Conservation (phyloP, 2,113 vertebrate species). For the Mobula birostris region DNA sequence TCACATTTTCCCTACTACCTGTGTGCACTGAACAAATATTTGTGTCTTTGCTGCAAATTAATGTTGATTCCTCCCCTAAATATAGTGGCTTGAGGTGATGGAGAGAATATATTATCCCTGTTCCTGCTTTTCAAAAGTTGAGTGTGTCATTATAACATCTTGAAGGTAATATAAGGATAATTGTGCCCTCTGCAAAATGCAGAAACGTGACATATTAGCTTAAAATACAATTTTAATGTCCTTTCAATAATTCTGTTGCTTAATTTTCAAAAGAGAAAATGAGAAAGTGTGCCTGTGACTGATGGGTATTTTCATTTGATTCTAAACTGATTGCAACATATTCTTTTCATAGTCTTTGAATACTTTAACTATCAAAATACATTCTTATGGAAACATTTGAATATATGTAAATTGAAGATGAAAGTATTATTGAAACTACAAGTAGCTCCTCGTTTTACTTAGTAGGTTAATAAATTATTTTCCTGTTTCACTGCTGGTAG, state of each 20-base stretch:
- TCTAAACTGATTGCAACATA: neutral
- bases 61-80: neutral
- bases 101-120: neutral
- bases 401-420: neutral
- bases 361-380: neutral
- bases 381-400: neutral
- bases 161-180: neutral
- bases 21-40: neutral
- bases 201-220: neutral
- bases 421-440: neutral
- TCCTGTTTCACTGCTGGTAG: too few relatives aligned
- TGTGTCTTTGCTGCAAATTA: neutral
- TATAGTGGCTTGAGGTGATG: neutral
- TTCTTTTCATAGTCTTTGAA: neutral
- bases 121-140: neutral
- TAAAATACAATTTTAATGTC: too few relatives aligned
- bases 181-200: neutral
- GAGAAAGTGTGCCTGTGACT: neutral
- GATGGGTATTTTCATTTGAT: neutral
- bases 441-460: neutral
- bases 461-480: too few relatives aligned
- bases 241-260: neutral
- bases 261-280: neutral
- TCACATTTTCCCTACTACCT: neutral
- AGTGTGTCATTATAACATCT: neutral